Percentiles rank a stretch among this genome's conserved stretches.
phyloP scores from a whole-genome alignment of 2,797 vertebrate genomes.

The Characodon lateralis region DNA sequence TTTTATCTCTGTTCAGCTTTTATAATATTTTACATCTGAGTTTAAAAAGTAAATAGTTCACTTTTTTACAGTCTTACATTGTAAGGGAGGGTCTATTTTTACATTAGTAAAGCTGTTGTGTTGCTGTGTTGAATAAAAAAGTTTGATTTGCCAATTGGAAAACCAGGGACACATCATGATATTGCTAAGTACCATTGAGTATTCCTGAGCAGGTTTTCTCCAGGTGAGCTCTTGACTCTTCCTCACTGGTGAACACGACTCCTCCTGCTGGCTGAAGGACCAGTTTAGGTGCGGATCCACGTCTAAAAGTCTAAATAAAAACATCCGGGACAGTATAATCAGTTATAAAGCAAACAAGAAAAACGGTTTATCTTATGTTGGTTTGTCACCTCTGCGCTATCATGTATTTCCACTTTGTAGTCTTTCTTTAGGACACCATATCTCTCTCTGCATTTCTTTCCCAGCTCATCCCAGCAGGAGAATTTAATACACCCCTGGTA shows the following conservation, averaged over 20 bases:
- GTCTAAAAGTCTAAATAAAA: conserved; percentile 81
- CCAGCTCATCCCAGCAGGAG: conserved; percentile 82
- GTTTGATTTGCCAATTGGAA: too few relatives aligned
- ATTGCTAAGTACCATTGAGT: conserved; percentile 77
- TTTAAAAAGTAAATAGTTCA: too few relatives aligned
- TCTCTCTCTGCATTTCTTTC: conserved; percentile 89
- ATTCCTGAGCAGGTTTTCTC: conserved; percentile 85
- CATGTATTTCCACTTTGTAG: conserved; percentile 87
- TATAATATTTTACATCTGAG: neutral
- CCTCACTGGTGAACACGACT: conserved; percentile 83
- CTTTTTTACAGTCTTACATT: neutral
- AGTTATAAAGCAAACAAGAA: neutral
- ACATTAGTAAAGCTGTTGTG: neutral
- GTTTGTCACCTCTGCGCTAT: conserved; percentile 84
- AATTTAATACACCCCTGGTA: conserved; percentile 81
- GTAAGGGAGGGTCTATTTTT: neutral
- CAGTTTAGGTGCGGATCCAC: conserved; percentile 80
- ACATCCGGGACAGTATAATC: neutral
- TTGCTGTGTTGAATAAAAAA: neutral
- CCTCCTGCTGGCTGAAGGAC: conserved; percentile 83
- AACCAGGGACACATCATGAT: neutral
- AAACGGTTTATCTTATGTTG: neutral
- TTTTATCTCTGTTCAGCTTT: neutral
- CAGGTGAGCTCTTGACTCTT: conserved; percentile 83
- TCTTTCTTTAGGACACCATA: conserved; percentile 81